phyloP scores from a whole-genome alignment of 2,888 invertebrate species.

The Lottia scabra region DNA sequence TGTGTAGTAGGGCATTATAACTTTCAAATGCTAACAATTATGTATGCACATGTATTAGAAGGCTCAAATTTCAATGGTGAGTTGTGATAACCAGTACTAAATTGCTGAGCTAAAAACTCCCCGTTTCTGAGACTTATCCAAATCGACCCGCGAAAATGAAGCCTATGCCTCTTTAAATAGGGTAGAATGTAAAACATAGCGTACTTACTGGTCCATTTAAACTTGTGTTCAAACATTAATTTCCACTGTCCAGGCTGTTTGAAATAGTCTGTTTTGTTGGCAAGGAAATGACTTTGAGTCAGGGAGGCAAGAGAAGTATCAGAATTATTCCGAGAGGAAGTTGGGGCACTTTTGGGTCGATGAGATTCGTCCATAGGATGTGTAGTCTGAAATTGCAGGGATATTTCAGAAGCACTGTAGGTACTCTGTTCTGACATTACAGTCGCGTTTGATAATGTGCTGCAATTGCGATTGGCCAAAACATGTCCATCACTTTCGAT shows the following conservation, averaged over 20 bases:
- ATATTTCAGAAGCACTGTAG: constrained; percentile 48
- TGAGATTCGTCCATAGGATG: constrained; percentile 29
- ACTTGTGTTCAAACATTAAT: constrained; percentile 46
- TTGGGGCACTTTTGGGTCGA: constrained; percentile 35
- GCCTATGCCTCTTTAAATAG: no score
- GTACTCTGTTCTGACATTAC: constrained; percentile 35
- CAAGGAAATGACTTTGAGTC: constrained; percentile 55
- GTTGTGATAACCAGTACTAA: no score
- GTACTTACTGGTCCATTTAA: constrained; percentile 60
- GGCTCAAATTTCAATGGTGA: no score
- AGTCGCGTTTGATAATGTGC: not conserved
- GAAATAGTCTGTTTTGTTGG: constrained; percentile 60
- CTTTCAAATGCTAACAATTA: no score
- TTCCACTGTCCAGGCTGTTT: constrained; percentile 57
- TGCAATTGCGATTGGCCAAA: not conserved
- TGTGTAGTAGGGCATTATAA: no score
- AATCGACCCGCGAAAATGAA: no score
- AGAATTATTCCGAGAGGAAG: constrained; percentile 32
- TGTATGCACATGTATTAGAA: no score
- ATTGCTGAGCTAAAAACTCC: no score
- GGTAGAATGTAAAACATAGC: no score
- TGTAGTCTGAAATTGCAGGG: constrained; percentile 35
- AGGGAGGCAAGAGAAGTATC: constrained; percentile 49
- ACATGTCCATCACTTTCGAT: not conserved
- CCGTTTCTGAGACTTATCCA: no score